Evolutionary conservation across 2,113 vertebrate genomes (phyloP), one percentile per base, ranked within the genome.

Genomic region (Lagopus leucura): DNA sequence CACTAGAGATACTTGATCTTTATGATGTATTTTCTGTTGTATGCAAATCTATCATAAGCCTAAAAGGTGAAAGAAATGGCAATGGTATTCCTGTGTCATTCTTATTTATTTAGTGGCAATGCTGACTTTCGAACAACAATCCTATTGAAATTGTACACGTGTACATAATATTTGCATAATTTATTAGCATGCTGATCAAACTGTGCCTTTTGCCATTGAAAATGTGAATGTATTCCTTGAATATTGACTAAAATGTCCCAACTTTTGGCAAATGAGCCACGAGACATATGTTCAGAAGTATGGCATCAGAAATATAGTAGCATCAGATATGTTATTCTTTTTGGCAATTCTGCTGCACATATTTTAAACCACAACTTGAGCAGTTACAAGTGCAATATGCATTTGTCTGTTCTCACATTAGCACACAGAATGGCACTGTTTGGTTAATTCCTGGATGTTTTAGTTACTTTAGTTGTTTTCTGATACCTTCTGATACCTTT

Each of bases 1-100:
- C 97, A 96, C 96, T 97, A 83, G 92, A 97, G 97, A 98, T 97
- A 97, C 97, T 98, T 98, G 98, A 98, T 98, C 97, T 98, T 95
- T 97, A 90, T 97, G 97, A 98, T 98, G 96, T 98, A 96, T 98
- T 98, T 98, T 98, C 97, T 97, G 95, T 96, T 97, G 66, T 92
- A 97, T 98, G 98, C 97, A 98, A 97, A 98, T 98, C 86, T 93
- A 91, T 93, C 96, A 85, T 60, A 96, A 96, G 97, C 97, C 96
- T 94, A 96, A 98, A 97, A 97, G 97, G 97, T 97, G 96, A 98
- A 97, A 96, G 94, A 96, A 95, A 97, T 94, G 95, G 87, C 92
- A 92, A 71, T 93, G 89, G 91, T 94, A 96, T 97, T 94, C 96
- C 93, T 73, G 76, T 97, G 93, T 94, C 94, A 80, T 77, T 90